Base-by-base conservation (phyloP, 2,888 invertebrate genomes). In the Dysmachus trigonus region DNA sequence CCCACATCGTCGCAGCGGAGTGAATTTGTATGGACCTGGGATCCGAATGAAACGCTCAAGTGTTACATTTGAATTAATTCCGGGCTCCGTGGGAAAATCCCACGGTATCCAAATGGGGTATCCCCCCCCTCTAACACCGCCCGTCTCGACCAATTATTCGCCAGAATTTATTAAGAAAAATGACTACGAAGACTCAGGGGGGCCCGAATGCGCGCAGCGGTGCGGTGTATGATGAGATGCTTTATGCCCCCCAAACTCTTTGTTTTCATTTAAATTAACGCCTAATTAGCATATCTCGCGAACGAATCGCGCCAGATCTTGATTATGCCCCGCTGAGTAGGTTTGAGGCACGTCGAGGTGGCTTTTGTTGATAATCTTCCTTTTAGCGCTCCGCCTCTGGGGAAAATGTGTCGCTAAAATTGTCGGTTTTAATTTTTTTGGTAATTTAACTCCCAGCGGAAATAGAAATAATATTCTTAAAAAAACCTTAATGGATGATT, bases 51-150 rank as follows among this genome's bases (percentile, higher is more conserved):
- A 38, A 38, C 38, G 35, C 38, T 76, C 38, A 76, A 76, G 76
- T 76, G 76, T 76, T 76, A 76, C 38, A 76, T 76, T 76, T 76
- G 76, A 76, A 76, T 76, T 76, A 76, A 76, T 76, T 76, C 76
- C 22, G 76, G 22, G 76, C 76, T 62, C 76, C 76, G 76, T 76
- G 76, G 76, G 76, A 76, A 76, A 76, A 76, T 76, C 76, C 76
- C 76, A 76, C 76, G 38, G 76, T 18, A 33, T 22, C 33, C 35
- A 18, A 31, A 76, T n/a, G 33, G n/a, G 76, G 22, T 41, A 41
- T 31, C 31, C 72, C 76, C 38, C 8, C 22, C 33, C 35, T 1
- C 76, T 10, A 15, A 38, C 38, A 10, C 38, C 35, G 76, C 38
- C 41, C 10, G n/a, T n/a, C n/a, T n/a, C n/a, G 18, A 22, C 22